A percentile compares a stretch with the other conserved stretches of the same genome.
Conservation (phyloP, 2,888 invertebrate species). For the Dinocampus coccinellae region DNA sequence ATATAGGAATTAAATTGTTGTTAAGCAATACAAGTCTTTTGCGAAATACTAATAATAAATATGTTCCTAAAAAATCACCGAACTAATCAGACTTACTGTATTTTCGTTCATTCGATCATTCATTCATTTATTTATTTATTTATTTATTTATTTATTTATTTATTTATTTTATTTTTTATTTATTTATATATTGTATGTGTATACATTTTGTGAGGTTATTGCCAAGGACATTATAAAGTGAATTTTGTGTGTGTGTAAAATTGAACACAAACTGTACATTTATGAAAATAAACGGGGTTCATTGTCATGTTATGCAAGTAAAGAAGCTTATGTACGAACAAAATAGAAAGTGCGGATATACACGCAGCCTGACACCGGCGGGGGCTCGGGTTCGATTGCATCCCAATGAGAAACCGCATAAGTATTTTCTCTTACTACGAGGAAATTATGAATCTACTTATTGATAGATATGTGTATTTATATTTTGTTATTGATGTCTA, state of each 20-base stretch:
- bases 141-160: too few species aligned
- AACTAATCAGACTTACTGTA: too few species aligned
- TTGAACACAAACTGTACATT: not conserved
- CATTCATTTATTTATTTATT: too few species aligned
- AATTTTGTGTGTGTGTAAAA: constrained; percentile 19
- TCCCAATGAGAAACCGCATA: not conserved
- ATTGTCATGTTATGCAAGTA: not conserved
- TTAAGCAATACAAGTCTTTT: too few species aligned
- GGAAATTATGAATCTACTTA: not conserved
- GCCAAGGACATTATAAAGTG: constrained; percentile 46
- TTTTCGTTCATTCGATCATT: too few species aligned
- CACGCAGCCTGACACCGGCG: constrained; percentile 15
- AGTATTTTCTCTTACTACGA: not conserved
- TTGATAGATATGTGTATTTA: not conserved
- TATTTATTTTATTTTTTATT: too few species aligned
- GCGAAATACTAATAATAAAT: too few species aligned
- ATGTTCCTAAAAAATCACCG: too few species aligned
- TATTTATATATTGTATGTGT: not conserved
- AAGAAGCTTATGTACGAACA: constrained; percentile 1
- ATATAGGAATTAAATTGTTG: too few species aligned
- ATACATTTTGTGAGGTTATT: constrained; percentile 39
- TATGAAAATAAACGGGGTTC: not conserved
- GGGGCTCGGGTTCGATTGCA: not conserved
- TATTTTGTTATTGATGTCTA: not conserved
- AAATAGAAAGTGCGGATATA: constrained; percentile 27